phyloP scores from a whole-genome alignment of 1,140 invertebrate genomes.

The Oppia nitens region DNA sequence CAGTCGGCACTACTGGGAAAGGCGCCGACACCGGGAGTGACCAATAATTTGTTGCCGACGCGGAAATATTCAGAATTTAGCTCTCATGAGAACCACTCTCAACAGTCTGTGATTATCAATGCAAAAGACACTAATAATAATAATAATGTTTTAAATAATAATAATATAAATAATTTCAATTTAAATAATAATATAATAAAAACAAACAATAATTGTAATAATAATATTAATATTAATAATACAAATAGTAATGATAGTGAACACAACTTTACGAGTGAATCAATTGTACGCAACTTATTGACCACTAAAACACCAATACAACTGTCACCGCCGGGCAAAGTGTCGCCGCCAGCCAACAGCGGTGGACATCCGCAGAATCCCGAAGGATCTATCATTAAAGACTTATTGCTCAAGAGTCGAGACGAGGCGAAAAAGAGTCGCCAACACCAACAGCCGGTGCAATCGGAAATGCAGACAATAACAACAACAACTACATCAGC shows the following conservation, averaged over 20 bases:
- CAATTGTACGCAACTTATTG: constrained; percentile 9
- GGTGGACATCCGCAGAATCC: constrained; percentile 29
- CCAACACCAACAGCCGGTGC: neutral
- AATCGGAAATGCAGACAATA: neutral
- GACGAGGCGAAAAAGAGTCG: constrained; percentile 20
- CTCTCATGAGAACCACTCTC: neutral
- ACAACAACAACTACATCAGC: neutral
- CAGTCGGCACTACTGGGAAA: constrained; percentile 8
- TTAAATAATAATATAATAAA: neutral
- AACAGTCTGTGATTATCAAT: neutral
- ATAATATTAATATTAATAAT: neutral
- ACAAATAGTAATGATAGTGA: neutral
- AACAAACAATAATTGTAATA: neutral
- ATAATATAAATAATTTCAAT: neutral
- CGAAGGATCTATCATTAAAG: constrained; percentile 63
- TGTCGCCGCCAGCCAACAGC: neutral
- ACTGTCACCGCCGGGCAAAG: neutral
- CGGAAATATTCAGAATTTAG: neutral
- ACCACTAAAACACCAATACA: constrained; percentile 10
- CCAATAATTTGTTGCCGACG: no score
- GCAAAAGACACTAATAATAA: neutral
- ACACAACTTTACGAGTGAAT: neutral
- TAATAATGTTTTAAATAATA: neutral
- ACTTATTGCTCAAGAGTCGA: constrained; percentile 52
- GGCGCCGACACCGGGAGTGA: neutral